A percentile compares a stretch with the other conserved stretches of the same genome.
Conservation (phyloP, 2,888 invertebrate genomes). For the Agriopis aurantiaria region DNA sequence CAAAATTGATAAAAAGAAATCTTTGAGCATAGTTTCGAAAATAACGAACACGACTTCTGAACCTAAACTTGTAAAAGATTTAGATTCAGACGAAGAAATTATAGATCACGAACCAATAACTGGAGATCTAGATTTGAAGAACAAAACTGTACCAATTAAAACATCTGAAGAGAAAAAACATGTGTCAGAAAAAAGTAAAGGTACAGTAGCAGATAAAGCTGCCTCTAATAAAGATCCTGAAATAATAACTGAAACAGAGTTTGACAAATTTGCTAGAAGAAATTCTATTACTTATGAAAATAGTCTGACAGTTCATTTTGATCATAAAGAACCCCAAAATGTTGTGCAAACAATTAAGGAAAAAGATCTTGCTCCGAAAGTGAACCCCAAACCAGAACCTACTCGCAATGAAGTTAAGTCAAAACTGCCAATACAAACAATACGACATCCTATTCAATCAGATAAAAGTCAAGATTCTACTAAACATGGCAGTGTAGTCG, state of each 20-base stretch:
- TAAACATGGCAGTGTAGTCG: slow-evolving; percentile 52
- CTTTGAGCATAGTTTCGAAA: slow-evolving; percentile 55
- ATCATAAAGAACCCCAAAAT: slow-evolving; percentile 68
- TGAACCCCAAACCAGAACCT: slow-evolving; percentile 63
- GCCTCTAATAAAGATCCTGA: slow-evolving; percentile 61
- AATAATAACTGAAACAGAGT: slow-evolving; percentile 81
- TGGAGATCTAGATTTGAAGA: slow-evolving; percentile 57
- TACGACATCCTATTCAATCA: slow-evolving; percentile 52
- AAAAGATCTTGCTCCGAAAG: slow-evolving; percentile 63
- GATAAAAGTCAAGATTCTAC: slow-evolving; percentile 56
- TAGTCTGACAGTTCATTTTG: slow-evolving; percentile 72
- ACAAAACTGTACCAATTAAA: slow-evolving; percentile 47
- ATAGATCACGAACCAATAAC: slow-evolving; percentile 66
- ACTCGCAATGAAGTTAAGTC: slow-evolving; percentile 62
- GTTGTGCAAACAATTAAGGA: slow-evolving; percentile 69
- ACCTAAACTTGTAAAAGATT: slow-evolving; percentile 52
- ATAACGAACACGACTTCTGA: slow-evolving; percentile 60
- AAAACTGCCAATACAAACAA: slow-evolving; percentile 61
- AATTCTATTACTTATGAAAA: slow-evolving; percentile 79
- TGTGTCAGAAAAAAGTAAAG: slow-evolving; percentile 38
- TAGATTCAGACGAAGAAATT: slow-evolving; percentile 66
- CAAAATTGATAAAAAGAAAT: slow-evolving; percentile 55
- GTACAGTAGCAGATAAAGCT: slow-evolving; percentile 45
- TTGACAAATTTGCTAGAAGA: slow-evolving; percentile 79
- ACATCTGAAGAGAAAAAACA: slow-evolving; percentile 39